Evolutionary conservation across 2,888 invertebrate genomes (phyloP), one percentile per base, ranked within the genome.

Genomic region (Pachliopta kotzebuea): DNA sequence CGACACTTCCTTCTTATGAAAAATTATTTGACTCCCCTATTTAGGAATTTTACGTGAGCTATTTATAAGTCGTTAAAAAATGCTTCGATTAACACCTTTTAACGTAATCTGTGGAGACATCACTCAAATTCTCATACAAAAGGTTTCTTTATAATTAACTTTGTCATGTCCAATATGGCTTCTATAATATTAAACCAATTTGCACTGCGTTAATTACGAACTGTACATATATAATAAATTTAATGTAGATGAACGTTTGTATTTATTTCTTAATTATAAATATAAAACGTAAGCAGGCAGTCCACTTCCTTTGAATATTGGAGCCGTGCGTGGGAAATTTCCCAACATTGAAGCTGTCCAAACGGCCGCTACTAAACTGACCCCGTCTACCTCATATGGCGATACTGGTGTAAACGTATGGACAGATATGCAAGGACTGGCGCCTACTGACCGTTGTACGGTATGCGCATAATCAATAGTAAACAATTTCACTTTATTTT

Each of bases 391-490:
- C 50, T 8, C 11, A 2, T 52, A 52, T 52, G n/a, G 50, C 6
- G n/a, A 52, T 52, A 52, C 50, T 4, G 21, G 50, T 52, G 14
- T 52, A 52, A 52, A 21, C n/a, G n/a, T 23, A 52, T 52, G 50
- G 50, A 52, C 50, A 52, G 21, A 52, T 23, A 52, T 14, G 50
- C 21, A 23, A 21, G 50, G 21, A 21, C 21, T 0, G 50, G 11
- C 50, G 50, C n/a, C 6, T 45, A 8, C 7, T n/a, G 14, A 14
- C 14, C 45, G n/a, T 45, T 42, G 18, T 18, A 1, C 37, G 37
- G 14, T 37, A 37, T 2, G 37, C 37, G 37, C 37, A 37, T 9
- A 31, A 26, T 26, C 6, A 2, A 17, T 14, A 37, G 11, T 8
- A 14, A 37, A 37, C 37, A 14, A 14, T 11, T 14, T 37, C 4